Base-by-base conservation (phyloP, 2,888 invertebrate genomes). In the Agrochola lychnidis region DNA sequence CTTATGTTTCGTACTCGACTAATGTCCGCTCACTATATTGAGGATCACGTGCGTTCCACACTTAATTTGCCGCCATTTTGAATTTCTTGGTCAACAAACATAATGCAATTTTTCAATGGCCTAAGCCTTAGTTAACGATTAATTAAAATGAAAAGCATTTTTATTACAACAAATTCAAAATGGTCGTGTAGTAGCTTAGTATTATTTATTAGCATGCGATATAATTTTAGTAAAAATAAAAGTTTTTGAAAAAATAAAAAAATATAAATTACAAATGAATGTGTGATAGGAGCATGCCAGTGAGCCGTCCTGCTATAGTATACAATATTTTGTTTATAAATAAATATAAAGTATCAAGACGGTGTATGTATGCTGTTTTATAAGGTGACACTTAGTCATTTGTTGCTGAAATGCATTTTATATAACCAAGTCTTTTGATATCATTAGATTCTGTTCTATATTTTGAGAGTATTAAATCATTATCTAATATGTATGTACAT, bases 181-280 rank as follows among this genome's bases (percentile, higher is more conserved):
- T 87, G 91, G 90, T 86, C 83, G 90, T 89, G 87, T 84, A 84
- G 87, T 93, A 94, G 94, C 92, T 94, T 95, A 95, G 94, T 92
- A 92, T 94, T 94, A 96, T 96, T 96, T 96, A 96, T 95, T 95
- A 96, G 96, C 96, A 96, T 95, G 96, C 94, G 91, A 87, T 95
- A 94, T 91, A 92, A 91, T 90, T 90, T 92, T 87, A 89, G 87
- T 87, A 76, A 88, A 89, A 86, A 85, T 89, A 92, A 90, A 88
- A 87, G 90, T 89, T 88, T 79, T 78, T 75, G 42, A 90, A 90
- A 91, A 90, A 88, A 85, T 84, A 87, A 89, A 91, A 93, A 92
- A 92, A 92, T 91, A 89, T 91, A 89, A 92, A 91, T 89, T 90
- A 87, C 87, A 88, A 91, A 88, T 81, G 78, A 73, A 79, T 40